phyloP scores from a whole-genome alignment of 2,888 invertebrate genomes.

The Hedya salicella region DNA sequence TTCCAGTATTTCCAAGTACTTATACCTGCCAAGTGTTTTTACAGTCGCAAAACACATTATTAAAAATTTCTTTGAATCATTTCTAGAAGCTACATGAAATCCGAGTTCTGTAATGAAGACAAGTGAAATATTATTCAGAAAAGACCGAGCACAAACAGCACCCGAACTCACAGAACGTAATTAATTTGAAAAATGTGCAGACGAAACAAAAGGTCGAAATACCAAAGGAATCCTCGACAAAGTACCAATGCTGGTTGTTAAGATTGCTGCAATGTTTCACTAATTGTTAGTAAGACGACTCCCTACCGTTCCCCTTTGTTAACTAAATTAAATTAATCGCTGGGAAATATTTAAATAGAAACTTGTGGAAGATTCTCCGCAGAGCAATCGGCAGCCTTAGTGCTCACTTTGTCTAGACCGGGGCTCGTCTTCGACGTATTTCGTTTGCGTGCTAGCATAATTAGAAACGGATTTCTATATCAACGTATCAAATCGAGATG shows the following conservation, averaged over 20 bases:
- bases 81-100: conserved; percentile 34
- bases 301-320: conserved; percentile 69
- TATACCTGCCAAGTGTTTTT: not conserved
- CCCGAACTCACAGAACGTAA: conserved; percentile 40
- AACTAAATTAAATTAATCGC: conserved; percentile 81
- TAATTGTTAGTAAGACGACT: conserved; percentile 73
- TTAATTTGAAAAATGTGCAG: conserved; percentile 43
- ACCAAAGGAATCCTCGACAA: conserved; percentile 42
- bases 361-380: conserved; percentile 44
- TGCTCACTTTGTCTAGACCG: conserved; percentile 47
- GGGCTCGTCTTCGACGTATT: conserved; percentile 36
- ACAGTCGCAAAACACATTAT: conserved; percentile 15
- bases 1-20: no score
- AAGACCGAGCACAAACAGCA: conserved; percentile 35
- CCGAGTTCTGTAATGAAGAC: conserved; percentile 40
- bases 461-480: conserved; percentile 40
- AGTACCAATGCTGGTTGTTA: conserved; percentile 51
- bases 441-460: conserved; percentile 40
- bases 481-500: conserved; percentile 37
- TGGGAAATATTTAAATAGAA: conserved; percentile 77
- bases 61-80: conserved; percentile 29
- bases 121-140: conserved; percentile 42
- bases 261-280: conserved; percentile 71
- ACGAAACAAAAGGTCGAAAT: conserved; percentile 43
- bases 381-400: conserved; percentile 45